A percentile compares a stretch with the other conserved stretches of the same genome.
Evolutionary conservation across 2,113 vertebrate species (phyloP).

Genomic region (Rhipidura dahli): DNA sequence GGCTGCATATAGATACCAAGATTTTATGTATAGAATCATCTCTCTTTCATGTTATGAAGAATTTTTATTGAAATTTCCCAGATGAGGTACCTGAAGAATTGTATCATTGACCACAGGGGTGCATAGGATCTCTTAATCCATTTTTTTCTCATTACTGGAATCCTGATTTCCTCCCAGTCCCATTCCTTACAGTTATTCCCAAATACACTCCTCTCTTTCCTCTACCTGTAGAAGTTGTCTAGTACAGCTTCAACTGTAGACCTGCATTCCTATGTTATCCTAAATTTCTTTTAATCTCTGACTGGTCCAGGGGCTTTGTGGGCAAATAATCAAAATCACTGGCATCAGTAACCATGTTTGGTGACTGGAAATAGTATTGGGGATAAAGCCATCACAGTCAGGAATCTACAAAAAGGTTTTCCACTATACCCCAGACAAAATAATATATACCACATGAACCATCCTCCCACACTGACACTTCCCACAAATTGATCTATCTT

Average conservation of each 20-base stretch:
- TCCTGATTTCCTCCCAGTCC: not conserved
- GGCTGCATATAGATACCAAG: not conserved
- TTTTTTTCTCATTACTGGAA: not conserved
- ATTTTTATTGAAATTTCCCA: not conserved
- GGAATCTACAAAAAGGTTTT: not conserved
- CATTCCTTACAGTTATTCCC: not conserved
- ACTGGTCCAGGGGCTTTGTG: not conserved
- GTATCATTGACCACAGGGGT: not conserved
- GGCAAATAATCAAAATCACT: not conserved
- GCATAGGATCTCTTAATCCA: not conserved
- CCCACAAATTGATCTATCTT: not conserved
- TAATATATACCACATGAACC: not conserved
- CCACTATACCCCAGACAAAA: not conserved
- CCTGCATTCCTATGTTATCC: not conserved
- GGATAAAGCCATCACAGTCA: not conserved
- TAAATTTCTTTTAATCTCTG: not conserved
- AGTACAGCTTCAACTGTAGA: not conserved
- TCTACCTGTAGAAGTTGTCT: not conserved
- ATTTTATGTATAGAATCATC: not conserved
- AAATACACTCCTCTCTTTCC: not conserved
- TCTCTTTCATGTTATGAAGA: not conserved
- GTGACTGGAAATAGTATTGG: not conserved
- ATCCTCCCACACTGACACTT: not conserved
- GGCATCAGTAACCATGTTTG: not conserved
- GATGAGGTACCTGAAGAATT: not conserved